Evolutionary conservation across 2,888 invertebrate species (phyloP), one percentile per base, ranked within the genome.

Genomic region (Stegophylla sp.): DNA sequence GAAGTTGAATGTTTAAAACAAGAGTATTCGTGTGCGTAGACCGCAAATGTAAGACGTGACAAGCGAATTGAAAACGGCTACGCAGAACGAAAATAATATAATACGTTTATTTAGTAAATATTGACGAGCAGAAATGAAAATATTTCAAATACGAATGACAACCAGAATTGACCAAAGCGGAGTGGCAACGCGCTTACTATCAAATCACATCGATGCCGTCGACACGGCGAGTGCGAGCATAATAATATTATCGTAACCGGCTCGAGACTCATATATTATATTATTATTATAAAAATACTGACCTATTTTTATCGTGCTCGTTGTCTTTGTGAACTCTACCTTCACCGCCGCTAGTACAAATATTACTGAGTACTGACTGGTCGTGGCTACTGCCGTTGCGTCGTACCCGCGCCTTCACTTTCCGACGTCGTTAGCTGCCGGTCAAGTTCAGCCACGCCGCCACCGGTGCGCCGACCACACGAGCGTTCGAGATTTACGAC

Each of bases 301-400:
- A 69, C 69, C 69, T 69, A 69, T 51, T 69, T 69, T 69, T 69
- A 69, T 51, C 69, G 28, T 17, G n/a, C n/a, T n/a, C n/a, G n/a
- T n/a, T n/a, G n/a, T n/a, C n/a, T n/a, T n/a, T n/a, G n/a, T n/a
- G n/a, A n/a, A n/a, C n/a, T n/a, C n/a, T n/a, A n/a, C n/a, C n/a
- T n/a, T n/a, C n/a, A n/a, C n/a, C n/a, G n/a, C n/a, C n/a, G n/a
- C n/a, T n/a, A n/a, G n/a, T n/a, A n/a, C n/a, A n/a, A n/a, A n/a
- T n/a, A n/a, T n/a, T n/a, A n/a, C n/a, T n/a, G n/a, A n/a, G n/a
- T n/a, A n/a, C n/a, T n/a, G n/a, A n/a, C n/a, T n/a, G n/a, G n/a
- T n/a, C n/a, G n/a, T n/a, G n/a, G 3, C 34, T 28, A 15, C 53
- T 34, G 20, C 53, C 71, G 15, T 2, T 20, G 48, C 17, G 73